These are phyloP conservation scores for Drosophila biarmipes DNA, from an alignment of 1,140 invertebrate species.

Conservation along the genomic window DNA sequence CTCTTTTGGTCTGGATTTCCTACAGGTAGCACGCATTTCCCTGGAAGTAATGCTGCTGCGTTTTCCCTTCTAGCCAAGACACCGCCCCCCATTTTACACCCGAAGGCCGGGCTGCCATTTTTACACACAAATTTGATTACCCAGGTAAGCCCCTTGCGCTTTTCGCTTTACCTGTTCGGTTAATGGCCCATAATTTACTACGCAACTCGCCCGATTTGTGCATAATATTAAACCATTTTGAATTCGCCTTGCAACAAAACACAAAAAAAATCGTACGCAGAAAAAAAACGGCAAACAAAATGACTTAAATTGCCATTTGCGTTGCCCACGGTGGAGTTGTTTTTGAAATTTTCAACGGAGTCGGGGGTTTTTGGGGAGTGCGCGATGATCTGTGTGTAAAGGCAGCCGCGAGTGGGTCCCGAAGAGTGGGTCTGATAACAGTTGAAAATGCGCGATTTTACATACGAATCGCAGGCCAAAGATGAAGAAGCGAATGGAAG, in stretches of 20 bases:
- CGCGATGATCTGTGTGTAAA: slow-evolving; percentile 49
- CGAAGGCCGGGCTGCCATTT: slow-evolving; percentile 52
- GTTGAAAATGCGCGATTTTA: slow-evolving; percentile 58
- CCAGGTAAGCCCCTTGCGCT: slow-evolving; percentile 29
- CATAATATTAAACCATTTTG: slow-evolving; percentile 69
- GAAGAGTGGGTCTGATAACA: slow-evolving; percentile 48
- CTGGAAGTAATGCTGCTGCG: slow-evolving; percentile 29
- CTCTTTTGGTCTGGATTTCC: slow-evolving; percentile 12
- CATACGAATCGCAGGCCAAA: slow-evolving; percentile 40
- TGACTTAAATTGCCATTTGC: slow-evolving; percentile 68
- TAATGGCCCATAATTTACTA: slow-evolving; percentile 64
- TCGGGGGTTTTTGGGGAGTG: slow-evolving; percentile 10
- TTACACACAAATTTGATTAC: slow-evolving; percentile 52
- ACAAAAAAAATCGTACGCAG: slow-evolving; percentile 26
- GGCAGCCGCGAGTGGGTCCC: slow-evolving; percentile 17
- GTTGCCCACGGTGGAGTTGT: slow-evolving; percentile 31
- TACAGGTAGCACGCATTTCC: slow-evolving; percentile 56
- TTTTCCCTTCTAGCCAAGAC: slow-evolving; percentile 13
- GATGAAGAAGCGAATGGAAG: slow-evolving; percentile 44
- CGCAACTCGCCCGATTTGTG: slow-evolving; percentile 59
- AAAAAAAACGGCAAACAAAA: slow-evolving; percentile 50
- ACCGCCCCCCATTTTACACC: slow-evolving; percentile 54
- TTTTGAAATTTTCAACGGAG: not conserved
- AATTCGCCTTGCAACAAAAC: slow-evolving; percentile 40
- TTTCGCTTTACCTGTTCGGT: slow-evolving; percentile 33